phyloP scores from a whole-genome alignment of 2,888 invertebrate species.

The Tromatobia lineatoria region DNA sequence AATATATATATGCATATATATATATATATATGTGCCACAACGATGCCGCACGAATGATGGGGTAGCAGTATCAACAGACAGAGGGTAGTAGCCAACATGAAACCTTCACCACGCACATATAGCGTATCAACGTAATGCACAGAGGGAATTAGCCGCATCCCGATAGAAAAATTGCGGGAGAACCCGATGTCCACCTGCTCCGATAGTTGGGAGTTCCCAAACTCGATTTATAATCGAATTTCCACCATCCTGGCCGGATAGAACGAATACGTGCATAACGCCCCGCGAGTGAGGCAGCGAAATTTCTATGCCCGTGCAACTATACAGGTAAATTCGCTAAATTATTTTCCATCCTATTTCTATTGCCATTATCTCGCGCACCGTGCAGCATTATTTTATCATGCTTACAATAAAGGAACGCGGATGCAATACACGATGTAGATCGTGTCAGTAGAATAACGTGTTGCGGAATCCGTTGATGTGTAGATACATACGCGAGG shows the following conservation, averaged over 20 bases:
- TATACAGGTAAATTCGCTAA: constrained; percentile 55
- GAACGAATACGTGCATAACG: constrained; percentile 25
- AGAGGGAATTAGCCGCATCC: constrained; percentile 27
- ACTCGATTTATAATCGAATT: constrained; percentile 60
- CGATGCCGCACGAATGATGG: constrained; percentile 1
- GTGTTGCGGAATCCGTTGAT: background rate
- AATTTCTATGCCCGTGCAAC: constrained; percentile 15
- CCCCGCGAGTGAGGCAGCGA: constrained; percentile 15
- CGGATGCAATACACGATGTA: background rate
- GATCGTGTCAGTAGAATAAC: background rate
- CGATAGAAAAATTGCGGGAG: constrained; percentile 32
- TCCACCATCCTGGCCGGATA: constrained; percentile 33
- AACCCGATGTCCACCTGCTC: constrained; percentile 38
- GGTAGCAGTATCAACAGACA: background rate
- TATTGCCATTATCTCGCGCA: constrained; percentile 28
- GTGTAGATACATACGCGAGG: background rate
- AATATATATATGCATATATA: too few species aligned
- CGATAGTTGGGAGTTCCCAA: constrained; percentile 44
- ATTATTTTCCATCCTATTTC: constrained; percentile 56
- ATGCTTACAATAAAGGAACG: background rate
- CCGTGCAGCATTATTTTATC: constrained; percentile 10
- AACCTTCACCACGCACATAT: background rate
- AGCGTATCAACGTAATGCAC: constrained; percentile 31
- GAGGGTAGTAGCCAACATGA: background rate
- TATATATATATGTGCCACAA: background rate